A percentile compares a stretch with the other conserved stretches of the same genome.
These are phyloP conservation scores for Ceratotherium simum DNA, from an alignment of 2,113 vertebrate genomes.

Conservation along the genomic window DNA sequence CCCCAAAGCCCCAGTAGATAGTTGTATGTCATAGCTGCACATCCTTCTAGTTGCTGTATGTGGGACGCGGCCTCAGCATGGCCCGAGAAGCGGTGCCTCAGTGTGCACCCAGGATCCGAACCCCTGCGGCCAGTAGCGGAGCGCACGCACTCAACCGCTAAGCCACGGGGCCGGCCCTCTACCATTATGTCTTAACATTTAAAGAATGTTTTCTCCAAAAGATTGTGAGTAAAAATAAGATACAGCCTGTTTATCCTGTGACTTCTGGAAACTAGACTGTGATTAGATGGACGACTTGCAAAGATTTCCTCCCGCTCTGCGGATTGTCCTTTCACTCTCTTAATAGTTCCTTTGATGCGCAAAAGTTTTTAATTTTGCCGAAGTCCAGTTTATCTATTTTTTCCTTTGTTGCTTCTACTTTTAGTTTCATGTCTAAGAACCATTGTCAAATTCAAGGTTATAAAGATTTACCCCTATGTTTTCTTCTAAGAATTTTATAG, in stretches of 20 bases:
- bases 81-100: too few relatives aligned
- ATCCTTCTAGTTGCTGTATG: too few relatives aligned
- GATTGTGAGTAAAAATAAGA: background rate
- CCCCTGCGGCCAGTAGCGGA: too few relatives aligned
- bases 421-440: background rate
- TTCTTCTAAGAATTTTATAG: background rate
- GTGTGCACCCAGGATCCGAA: too few relatives aligned
- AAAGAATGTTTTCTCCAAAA: background rate
- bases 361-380: background rate
- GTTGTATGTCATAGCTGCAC: too few relatives aligned
- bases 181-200: background rate
- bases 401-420: background rate
- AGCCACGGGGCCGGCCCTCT: too few relatives aligned
- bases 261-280: background rate
- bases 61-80: too few relatives aligned
- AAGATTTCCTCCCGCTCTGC: background rate
- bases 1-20: too few relatives aligned
- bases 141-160: too few relatives aligned
- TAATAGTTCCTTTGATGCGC: background rate
- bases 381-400: background rate
- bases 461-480: background rate
- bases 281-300: background rate
- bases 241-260: background rate
- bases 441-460: background rate
- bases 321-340: background rate